These are phyloP conservation scores for Cheilosia grossa DNA, from an alignment of 2,888 invertebrate genomes.

Conservation along the genomic window DNA sequence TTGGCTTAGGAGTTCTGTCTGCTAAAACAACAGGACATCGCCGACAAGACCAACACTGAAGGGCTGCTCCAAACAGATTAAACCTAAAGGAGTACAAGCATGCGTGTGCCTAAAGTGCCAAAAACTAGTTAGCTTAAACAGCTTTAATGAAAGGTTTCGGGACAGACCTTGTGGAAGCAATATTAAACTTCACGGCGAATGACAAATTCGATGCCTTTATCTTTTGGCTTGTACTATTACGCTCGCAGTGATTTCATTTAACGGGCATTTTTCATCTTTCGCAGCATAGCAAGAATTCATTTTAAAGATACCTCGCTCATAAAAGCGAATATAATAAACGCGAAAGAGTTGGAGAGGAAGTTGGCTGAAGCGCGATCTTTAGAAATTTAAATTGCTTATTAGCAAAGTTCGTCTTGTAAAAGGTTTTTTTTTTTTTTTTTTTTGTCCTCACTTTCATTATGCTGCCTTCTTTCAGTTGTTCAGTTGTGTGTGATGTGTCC, in stretches of 20 bases:
- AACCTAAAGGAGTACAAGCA: not conserved
- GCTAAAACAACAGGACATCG: slow-evolving; percentile 48
- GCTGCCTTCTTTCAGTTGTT: not conserved
- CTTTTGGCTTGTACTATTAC: slow-evolving; percentile 37
- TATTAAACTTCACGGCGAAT: slow-evolving; percentile 27
- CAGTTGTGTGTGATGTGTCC: too few relatives aligned
- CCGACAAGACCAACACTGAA: slow-evolving; percentile 17
- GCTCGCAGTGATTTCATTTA: slow-evolving; percentile 63
- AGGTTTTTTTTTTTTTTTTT: not conserved
- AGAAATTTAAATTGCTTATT: slow-evolving; percentile 75
- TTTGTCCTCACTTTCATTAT: slow-evolving; percentile 34
- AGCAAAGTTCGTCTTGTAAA: slow-evolving; percentile 66
- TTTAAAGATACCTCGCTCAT: slow-evolving; percentile 41
- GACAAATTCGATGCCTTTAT: slow-evolving; percentile 65
- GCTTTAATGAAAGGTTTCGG: slow-evolving; percentile 10
- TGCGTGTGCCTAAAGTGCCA: slow-evolving; percentile 53
- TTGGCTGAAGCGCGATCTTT: slow-evolving; percentile 53
- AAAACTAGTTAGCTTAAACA: slow-evolving; percentile 42
- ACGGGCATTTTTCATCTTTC: slow-evolving; percentile 68
- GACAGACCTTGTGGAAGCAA: slow-evolving; percentile 8
- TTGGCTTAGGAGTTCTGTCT: slow-evolving; percentile 35
- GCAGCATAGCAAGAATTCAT: slow-evolving; percentile 32
- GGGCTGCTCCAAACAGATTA: slow-evolving; percentile 50
- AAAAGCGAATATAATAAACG: slow-evolving; percentile 11
- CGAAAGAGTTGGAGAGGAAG: slow-evolving; percentile 64